A percentile compares a stretch with the other conserved stretches of the same genome.
phyloP scores from a whole-genome alignment of 2,113 vertebrate genomes.

The Setophaga kirtlandii region DNA sequence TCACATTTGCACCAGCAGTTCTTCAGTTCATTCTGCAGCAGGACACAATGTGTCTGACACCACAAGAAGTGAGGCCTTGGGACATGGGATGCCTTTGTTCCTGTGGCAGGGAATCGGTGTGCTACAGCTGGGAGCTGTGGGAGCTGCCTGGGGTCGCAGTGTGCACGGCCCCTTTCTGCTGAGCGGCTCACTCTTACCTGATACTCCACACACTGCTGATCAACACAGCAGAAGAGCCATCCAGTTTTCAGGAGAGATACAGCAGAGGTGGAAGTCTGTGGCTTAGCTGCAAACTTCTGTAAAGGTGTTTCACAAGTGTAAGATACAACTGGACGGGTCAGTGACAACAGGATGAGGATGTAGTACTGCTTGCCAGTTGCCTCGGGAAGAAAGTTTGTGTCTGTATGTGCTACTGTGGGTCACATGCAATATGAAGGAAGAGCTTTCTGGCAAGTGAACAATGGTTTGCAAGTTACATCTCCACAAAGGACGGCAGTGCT shows the following conservation, averaged over 20 bases:
- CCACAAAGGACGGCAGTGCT: background rate
- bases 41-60: background rate
- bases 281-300: background rate
- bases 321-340: background rate
- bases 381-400: background rate
- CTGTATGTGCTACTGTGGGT: background rate
- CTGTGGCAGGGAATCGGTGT: fast-evolving
- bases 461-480: background rate
- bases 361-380: background rate
- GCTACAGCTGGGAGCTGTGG: background rate
- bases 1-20: background rate
- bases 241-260: background rate
- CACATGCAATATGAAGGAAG: background rate
- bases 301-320: background rate
- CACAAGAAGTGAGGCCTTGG: background rate
- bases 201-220: background rate
- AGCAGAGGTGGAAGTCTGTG: background rate
- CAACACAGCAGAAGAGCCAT: background rate
- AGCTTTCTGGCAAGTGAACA: background rate
- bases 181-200: background rate
- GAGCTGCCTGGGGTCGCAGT: fast-evolving
- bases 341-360: fast-evolving
- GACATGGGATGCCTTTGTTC: background rate
- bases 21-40: background rate
- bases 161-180: background rate